These are phyloP conservation scores for Eudasyphora cyanicolor DNA, from an alignment of 2,888 invertebrate genomes.

Conservation along the genomic window DNA sequence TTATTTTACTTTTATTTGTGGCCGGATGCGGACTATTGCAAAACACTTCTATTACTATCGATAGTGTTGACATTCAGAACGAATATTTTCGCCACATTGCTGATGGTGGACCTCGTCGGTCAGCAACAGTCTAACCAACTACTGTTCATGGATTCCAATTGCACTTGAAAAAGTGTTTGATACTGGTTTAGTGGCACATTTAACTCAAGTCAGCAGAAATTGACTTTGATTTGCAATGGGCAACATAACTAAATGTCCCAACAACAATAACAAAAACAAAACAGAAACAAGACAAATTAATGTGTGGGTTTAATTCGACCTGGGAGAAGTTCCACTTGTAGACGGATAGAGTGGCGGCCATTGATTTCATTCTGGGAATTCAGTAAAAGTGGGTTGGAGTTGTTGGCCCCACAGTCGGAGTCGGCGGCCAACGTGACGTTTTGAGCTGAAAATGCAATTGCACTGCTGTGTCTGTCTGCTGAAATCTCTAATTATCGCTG, in stretches of 20 bases:
- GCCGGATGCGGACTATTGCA: no score
- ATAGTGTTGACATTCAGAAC: constrained; percentile 48
- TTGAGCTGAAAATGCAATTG: neutral
- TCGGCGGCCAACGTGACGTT: neutral
- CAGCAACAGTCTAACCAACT: constrained; percentile 37
- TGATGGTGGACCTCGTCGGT: constrained; percentile 10
- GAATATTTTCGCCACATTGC: constrained; percentile 54
- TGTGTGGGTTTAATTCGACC: constrained; percentile 17
- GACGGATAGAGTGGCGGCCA: neutral
- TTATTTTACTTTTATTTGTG: no score
- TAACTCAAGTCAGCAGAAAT: constrained; percentile 45
- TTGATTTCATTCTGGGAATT: constrained; percentile 8
- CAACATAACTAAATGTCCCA: neutral
- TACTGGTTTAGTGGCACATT: constrained; percentile 59
- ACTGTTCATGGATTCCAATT: constrained; percentile 57
- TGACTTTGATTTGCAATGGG: neutral
- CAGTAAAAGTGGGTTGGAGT: neutral
- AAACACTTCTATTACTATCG: constrained; percentile 1
- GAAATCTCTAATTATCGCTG: neutral
- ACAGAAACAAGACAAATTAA: neutral
- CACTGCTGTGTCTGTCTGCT: neutral
- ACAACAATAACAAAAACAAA: no score
- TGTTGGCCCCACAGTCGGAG: no score
- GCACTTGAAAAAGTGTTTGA: constrained; percentile 57
- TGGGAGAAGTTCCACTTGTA: neutral